Evolutionary conservation across 1,140 invertebrate species (phyloP), one percentile per base, ranked within the genome.

Genomic region (Phocides pigmalion): DNA sequence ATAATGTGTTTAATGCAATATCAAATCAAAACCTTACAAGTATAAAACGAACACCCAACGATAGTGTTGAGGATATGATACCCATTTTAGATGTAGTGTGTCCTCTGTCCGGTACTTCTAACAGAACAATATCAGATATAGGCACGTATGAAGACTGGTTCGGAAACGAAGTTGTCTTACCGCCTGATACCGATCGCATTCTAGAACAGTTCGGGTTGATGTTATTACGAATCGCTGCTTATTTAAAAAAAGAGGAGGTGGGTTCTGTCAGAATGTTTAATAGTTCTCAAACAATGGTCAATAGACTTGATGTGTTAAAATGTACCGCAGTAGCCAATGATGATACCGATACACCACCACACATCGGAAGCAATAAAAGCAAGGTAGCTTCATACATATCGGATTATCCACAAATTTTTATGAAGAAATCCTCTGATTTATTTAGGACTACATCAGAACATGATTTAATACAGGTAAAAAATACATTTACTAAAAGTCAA

Each of bases 191-290:
- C 3, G 89, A 91, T 66, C 79, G 89, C 0, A 84, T 91, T 56
- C 65, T 85, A 37, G 89, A 89, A 77, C 89, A 91, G 68, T 85
- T 91, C 62, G 76, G 76, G 15, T 49, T 86, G n/a, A 89, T 91
- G 89, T 56, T 89, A 28, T 59, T 91, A 25, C 66, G 81, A 46
- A 83, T 90, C 42, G 74, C 73, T 14, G 70, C 66, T 11, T 86
- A 76, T 74, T 68, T 87, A 49, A 77, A 66, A 50, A 82, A 71
- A 35, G 73, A 75, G 53, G 74, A 73, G 15, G 64, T 6, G 12
- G 70, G 72, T 54, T 28, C 56, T 16, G 49, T 64, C 8, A 71
- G 61, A 44, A 28, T 62, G 28, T 64, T 81, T 2, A 76, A 69
- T 54, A 62, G 56, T 42, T 70, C 75, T 20, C 46, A 72, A 58